A percentile compares a stretch with the other conserved stretches of the same genome.
Conservation (phyloP, 1,140 invertebrate genomes). For the Drosophila kohkoa region DNA sequence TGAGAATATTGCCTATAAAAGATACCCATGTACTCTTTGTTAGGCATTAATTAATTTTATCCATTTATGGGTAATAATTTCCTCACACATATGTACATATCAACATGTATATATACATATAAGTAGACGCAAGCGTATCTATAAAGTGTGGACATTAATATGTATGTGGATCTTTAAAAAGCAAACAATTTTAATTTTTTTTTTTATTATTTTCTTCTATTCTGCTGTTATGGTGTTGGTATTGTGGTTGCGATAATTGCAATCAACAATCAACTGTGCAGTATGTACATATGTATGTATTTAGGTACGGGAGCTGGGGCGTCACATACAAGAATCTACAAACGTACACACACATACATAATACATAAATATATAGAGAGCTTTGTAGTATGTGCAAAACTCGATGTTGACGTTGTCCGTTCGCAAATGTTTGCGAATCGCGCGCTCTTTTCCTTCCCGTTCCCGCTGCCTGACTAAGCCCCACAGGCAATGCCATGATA, state of each 20-base stretch:
- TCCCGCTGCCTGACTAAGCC: constrained; percentile 3
- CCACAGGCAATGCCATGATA: constrained; percentile 36
- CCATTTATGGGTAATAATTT: no score
- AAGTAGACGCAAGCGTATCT: no score
- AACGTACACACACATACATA: background rate
- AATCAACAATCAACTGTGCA: constrained; percentile 56
- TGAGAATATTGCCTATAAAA: no score
- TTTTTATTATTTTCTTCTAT: constrained; percentile 49
- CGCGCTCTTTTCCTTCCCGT: constrained; percentile 23
- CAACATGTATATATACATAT: constrained; percentile 14
- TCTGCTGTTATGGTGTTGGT: constrained; percentile 63
- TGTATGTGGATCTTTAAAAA: constrained; percentile 30
- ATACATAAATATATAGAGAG: background rate
- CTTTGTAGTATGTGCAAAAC: constrained; percentile 10
- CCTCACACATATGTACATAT: background rate
- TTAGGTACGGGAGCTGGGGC: background rate
- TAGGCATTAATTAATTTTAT: no score
- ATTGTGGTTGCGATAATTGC: constrained; percentile 69
- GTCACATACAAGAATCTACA: background rate
- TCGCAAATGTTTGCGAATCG: constrained; percentile 36
- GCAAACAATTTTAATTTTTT: constrained; percentile 73
- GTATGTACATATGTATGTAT: constrained; percentile 15
- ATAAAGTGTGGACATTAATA: background rate
- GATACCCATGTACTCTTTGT: no score
- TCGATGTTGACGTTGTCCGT: constrained; percentile 35